Base-by-base conservation (phyloP, 2,113 vertebrate genomes). In the Cervus canadensis region DNA sequence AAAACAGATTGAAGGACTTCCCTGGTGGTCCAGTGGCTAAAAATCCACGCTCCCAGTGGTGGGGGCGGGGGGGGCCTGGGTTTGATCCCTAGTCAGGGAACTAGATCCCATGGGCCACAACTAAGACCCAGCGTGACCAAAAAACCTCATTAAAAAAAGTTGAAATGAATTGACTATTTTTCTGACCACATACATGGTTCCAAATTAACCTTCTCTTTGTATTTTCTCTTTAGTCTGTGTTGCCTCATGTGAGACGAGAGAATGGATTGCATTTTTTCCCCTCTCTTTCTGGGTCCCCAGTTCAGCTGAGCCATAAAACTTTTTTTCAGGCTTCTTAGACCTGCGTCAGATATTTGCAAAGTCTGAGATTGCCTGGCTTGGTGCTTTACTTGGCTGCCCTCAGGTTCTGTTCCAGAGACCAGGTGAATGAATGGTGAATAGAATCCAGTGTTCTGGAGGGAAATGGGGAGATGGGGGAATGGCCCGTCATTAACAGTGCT, bases 341-440 rank as follows among this genome's bases (percentile, higher is more conserved):
- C n/a, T 81, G 6, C 4, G 6, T 33, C 21, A 95, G 86, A 19
- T 93, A 33, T 92, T 92, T 94, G 82, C 45, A 59, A 48, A 76
- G 62, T 81, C 91, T 82, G 50, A 52, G 43, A 23, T 21, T 86
- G 74, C 60, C 52, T 89, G 14, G 50, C 56, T 56, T 54, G 78
- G 25, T 85, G 79, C 74, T 95, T 92, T 93, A 2, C 23, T 96
- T 96, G 95, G 90, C 96, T 86, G 81, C 81, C 79, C 82, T 71
- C 40, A 71, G 64, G 89, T 74, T 59, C 48, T 13, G 7, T 79
- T 71, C 56, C 84, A 81, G 86, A 92, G 79, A 50, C 82, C 89
- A 96, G 96, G 91, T 89, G 57, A 78, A 96, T 89, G 83, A 97
- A 95, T 94, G 93, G 89, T 97, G 95, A 97, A 97, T 91, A 89